phyloP scores from a whole-genome alignment of 1,140 invertebrate genomes.

The Drosophila azteca region DNA sequence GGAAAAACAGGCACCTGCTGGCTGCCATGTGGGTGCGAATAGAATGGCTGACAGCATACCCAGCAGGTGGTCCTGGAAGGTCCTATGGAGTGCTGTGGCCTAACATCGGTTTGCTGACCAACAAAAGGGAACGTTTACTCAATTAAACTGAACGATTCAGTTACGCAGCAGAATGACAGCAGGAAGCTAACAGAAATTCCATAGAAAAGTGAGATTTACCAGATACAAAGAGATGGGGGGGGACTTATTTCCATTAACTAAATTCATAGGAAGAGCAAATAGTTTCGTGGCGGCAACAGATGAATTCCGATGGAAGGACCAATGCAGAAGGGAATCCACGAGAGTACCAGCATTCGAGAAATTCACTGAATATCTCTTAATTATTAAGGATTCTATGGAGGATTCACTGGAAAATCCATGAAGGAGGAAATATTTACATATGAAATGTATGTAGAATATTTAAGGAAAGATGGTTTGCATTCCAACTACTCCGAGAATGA shows the following conservation, averaged over 20 bases:
- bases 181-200: too few species aligned
- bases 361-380: too few species aligned
- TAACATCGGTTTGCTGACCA: constrained; percentile 32
- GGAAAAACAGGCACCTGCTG: background rate
- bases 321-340: too few species aligned
- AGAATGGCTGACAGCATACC: constrained; percentile 18
- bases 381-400: too few species aligned
- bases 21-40: constrained; percentile 34
- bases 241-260: constrained; percentile 15
- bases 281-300: background rate
- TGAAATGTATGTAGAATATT: too few species aligned
- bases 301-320: background rate
- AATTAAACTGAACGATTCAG: constrained; percentile 29
- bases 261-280: constrained; percentile 17
- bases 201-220: background rate
- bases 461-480: too few species aligned
- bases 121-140: constrained; percentile 43
- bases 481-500: too few species aligned
- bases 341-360: too few species aligned
- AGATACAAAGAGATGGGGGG: background rate
- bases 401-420: too few species aligned
- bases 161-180: constrained; percentile 12
- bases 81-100: constrained; percentile 12
- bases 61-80: constrained; percentile 25
- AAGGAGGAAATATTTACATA: too few species aligned